Evolutionary conservation across 2,113 vertebrate genomes (phyloP).

Genomic region (Lathamus discolor): DNA sequence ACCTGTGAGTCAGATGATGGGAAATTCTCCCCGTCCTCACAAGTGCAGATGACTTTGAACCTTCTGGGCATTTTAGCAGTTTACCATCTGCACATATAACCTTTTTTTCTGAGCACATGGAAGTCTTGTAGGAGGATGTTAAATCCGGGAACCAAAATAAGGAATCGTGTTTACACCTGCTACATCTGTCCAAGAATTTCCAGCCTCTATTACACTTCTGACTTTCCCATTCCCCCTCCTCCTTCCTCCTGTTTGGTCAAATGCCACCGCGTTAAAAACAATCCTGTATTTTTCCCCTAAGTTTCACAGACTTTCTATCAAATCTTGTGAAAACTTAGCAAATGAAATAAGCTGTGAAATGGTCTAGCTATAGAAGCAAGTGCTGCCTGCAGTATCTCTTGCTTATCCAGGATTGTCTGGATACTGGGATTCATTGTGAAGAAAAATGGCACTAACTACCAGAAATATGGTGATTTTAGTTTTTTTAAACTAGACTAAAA

Average conservation of each 20-base stretch:
- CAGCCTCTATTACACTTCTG: constrained; percentile 47
- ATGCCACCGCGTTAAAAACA: constrained; percentile 49
- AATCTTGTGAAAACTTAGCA: constrained; percentile 45
- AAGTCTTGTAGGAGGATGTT: constrained; percentile 76
- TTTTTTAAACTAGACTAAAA: constrained; percentile 2
- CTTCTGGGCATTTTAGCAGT: constrained; percentile 80
- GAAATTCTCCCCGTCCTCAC: constrained; percentile 68
- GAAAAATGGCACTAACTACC: constrained; percentile 25
- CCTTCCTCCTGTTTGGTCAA: constrained; percentile 30
- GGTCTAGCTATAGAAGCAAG: neutral
- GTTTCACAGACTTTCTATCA: constrained; percentile 35
- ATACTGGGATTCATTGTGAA: constrained; percentile 10
- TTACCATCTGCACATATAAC: constrained; percentile 80
- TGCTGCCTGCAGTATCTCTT: neutral
- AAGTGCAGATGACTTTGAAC: constrained; percentile 77
- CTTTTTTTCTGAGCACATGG: constrained; percentile 58
- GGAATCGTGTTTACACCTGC: constrained; percentile 76
- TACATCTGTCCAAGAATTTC: constrained; percentile 71
- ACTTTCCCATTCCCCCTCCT: constrained; percentile 19
- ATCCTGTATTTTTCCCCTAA: constrained; percentile 2
- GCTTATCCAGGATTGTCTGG: neutral
- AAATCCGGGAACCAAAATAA: constrained; percentile 71
- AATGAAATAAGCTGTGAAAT: constrained; percentile 29
- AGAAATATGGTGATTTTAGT: neutral
- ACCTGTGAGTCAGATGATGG: constrained; percentile 75